A percentile compares a stretch with the other conserved stretches of the same genome.
Evolutionary conservation across 2,888 invertebrate genomes (phyloP).

Genomic region (Eupeodes latifasciatus): DNA sequence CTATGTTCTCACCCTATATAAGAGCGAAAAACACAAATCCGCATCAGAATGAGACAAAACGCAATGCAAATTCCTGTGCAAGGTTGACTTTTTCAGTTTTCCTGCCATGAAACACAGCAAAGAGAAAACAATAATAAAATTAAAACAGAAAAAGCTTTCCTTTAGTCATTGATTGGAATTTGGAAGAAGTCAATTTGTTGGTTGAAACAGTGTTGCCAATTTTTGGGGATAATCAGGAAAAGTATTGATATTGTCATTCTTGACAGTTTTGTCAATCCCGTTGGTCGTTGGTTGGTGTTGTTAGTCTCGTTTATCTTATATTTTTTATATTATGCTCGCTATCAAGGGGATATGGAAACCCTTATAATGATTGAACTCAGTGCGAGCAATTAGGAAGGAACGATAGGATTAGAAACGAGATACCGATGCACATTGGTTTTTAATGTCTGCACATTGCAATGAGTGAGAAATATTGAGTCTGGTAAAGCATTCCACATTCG

Average conservation of each 20-base stretch:
- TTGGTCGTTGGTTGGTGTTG: no score
- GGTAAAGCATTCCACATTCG: no score
- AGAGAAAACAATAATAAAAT: neutral
- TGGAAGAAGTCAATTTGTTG: conserved; percentile 29
- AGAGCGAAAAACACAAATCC: neutral
- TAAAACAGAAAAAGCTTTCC: conserved; percentile 39
- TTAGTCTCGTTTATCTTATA: no score
- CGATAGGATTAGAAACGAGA: no score
- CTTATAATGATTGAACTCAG: no score
- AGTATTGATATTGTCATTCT: neutral
- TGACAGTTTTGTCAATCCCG: no score
- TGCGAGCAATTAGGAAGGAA: no score
- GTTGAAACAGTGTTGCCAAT: conserved; percentile 30
- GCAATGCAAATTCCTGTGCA: conserved; percentile 23
- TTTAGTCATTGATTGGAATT: conserved; percentile 24
- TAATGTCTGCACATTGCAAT: no score
- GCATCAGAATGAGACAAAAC: conserved; percentile 19
- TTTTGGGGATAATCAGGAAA: neutral
- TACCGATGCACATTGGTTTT: no score
- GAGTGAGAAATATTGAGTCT: no score
- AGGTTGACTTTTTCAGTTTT: conserved; percentile 6
- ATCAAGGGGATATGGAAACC: no score
- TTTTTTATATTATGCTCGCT: no score
- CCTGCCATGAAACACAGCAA: neutral
- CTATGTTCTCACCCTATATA: neutral